Evolutionary conservation across 2,888 invertebrate genomes (phyloP).

Genomic region (Lymantria monacha): DNA sequence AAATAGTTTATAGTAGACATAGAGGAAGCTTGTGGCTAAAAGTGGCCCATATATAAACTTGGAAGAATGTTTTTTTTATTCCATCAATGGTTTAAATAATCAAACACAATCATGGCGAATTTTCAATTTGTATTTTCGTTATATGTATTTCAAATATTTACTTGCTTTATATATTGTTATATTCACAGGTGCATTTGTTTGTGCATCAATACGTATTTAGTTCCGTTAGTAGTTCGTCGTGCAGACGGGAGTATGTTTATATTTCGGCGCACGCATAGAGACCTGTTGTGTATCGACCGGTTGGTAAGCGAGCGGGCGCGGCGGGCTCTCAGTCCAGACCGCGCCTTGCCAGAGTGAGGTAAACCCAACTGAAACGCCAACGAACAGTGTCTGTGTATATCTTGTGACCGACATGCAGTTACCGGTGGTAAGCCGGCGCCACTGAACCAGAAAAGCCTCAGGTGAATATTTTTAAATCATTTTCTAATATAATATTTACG

Average conservation of each 20-base stretch:
- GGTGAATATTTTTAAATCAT: constrained; percentile 37
- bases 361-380: constrained; percentile 18
- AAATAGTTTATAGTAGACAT: too few relatives aligned
- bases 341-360: constrained; percentile 31
- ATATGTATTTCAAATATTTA: too few relatives aligned
- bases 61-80: too few relatives aligned
- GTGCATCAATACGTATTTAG: constrained; percentile 23
- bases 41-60: too few relatives aligned
- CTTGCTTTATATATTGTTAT: too few relatives aligned
- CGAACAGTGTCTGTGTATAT: constrained; percentile 30
- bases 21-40: too few relatives aligned
- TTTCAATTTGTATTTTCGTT: too few relatives aligned
- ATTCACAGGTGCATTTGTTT: background rate
- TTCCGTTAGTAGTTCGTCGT: constrained; percentile 28
- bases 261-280: constrained; percentile 67
- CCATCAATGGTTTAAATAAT: too few relatives aligned
- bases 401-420: constrained; percentile 56
- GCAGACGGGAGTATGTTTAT: constrained; percentile 31
- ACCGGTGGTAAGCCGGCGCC: constrained; percentile 56
- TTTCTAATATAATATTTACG: constrained; percentile 3
- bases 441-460: constrained; percentile 57
- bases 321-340: constrained; percentile 54
- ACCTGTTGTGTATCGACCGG: constrained; percentile 76
- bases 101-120: too few relatives aligned
- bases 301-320: constrained; percentile 31